phyloP scores from a whole-genome alignment of 1,140 invertebrate species.

The Capitella teleta region DNA sequence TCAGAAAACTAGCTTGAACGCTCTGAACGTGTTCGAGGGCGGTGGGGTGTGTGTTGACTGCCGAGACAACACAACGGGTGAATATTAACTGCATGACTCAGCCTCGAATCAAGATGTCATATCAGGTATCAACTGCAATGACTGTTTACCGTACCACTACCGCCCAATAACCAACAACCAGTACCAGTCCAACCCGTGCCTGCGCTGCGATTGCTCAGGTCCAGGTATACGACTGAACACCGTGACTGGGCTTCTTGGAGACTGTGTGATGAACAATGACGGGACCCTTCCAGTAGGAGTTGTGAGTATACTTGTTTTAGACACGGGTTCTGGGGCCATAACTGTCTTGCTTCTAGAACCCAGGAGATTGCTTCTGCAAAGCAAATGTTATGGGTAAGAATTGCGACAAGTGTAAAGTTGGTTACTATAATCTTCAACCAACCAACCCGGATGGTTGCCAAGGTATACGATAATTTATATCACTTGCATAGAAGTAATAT shows the following conservation, averaged over 20 bases:
- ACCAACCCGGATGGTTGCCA: slow-evolving; percentile 31
- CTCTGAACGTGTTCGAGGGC: slow-evolving; percentile 68
- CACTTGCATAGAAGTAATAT: neutral
- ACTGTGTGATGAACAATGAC: slow-evolving; percentile 12
- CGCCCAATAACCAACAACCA: slow-evolving; percentile 70
- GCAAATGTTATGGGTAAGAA: slow-evolving; percentile 40
- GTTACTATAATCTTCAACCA: slow-evolving; percentile 72
- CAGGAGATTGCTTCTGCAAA: slow-evolving; percentile 52
- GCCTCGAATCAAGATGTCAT: slow-evolving; percentile 42
- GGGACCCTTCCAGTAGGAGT: neutral
- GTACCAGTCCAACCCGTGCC: slow-evolving; percentile 88
- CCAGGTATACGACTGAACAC: slow-evolving; percentile 46
- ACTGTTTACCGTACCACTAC: slow-evolving; percentile 83
- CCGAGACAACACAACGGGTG: slow-evolving; percentile 67
- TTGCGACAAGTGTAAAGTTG: slow-evolving; percentile 51
- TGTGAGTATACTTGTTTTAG: neutral
- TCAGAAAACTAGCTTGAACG: slow-evolving; percentile 42
- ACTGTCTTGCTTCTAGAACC: too few relatives aligned
- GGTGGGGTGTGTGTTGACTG: slow-evolving; percentile 92
- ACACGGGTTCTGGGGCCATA: too few relatives aligned
- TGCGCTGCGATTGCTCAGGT: slow-evolving; percentile 60
- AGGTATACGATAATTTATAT: too few relatives aligned
- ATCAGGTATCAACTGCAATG: slow-evolving; percentile 85
- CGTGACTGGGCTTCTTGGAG: slow-evolving; percentile 7
- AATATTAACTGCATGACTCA: slow-evolving; percentile 17